Base-by-base conservation (phyloP, 2,888 invertebrate species). In the Conchocele bisecta region DNA sequence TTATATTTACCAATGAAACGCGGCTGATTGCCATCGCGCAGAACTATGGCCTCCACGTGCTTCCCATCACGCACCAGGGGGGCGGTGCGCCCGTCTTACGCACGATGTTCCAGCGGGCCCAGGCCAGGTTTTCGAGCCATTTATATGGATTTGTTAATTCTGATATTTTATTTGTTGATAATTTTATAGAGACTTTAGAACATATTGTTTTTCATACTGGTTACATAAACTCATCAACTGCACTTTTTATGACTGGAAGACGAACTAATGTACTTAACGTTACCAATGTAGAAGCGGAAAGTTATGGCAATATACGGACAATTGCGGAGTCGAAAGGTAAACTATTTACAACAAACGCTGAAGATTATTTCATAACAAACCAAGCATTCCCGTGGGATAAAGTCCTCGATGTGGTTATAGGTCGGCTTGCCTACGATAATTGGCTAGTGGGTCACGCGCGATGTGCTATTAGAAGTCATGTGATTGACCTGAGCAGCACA, bases 111-210 rank as follows among this genome's bases (percentile, higher is more conserved):
- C 65, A 78, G 41, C 77, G 82, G 15, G 82, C 82, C 9, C 75
- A 74, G 50, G 41, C 66, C 28, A 59, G 60, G 4, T 79, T 79
- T 31, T 78, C 81, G 37, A 73, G 70, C 22, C 75, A 66, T 64
- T 68, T 78, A 28, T 86, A 83, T 58, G 85, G 83, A n/a, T 86
- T 81, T 71, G 83, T 84, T 9, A 88, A 88, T 67, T 82, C 84
- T 7, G 86, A 88, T 70, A 83, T 86, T 17, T 54, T 88, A 7
- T 88, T 88, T 54, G 84, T 82, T 13, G 73, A 75, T 6, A 58
- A 66, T 2, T 58, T 86, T 11, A 53, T 80, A 13, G 65, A 74
- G 6, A 81, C 81, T 17, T 39, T 86, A 39, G 68, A 74, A 50
- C n/a, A 44, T 17, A 31, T 77, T 4, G 17, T 70, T 24, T 6